Evolutionary conservation across 1,140 invertebrate species (phyloP), one percentile per base, ranked within the genome.

Genomic region (Drosophila parvula): DNA sequence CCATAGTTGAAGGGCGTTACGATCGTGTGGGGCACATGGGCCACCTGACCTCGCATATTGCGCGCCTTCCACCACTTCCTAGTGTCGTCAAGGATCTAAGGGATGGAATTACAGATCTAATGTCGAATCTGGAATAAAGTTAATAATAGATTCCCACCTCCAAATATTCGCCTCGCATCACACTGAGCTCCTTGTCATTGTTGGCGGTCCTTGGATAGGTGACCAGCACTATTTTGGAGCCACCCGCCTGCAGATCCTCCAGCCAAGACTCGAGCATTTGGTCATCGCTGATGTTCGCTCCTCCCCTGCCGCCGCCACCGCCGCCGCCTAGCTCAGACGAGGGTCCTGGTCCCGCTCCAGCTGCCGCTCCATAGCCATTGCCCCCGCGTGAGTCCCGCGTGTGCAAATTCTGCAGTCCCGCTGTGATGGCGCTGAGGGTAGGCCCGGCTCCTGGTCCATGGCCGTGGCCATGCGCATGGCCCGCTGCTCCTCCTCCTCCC

Each of bases 21-120:
- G 91, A 99, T 99, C 22, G 98, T 99, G 93, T 99, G 98, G 1
- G 98, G 98, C 48, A 99, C 98, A 92, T 99, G 98, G 38, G 97
- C 98, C 9, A 97, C 94, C 90, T 97, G 95, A 5, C 97, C 97
- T 69, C 96, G 94, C 32, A 95, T 94, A 92, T 99, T 99, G 63
- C 97, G 94, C 68, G 98, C 97, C 93, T 98, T 98, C 98, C 98
- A 99, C 98, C 98, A 99, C 92, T 99, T 99, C 75, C 98, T 94
- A 41, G 95, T 96, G 92, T 98, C 97, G 91, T 99, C 98, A 51
- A 99, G 93, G 43, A 99, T 95, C 96, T 98, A 86, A 10, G 3
- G 10, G 2, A 6, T 4, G 30, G 11, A 12, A 4, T 14, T 6
- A 4, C 0, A 0, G n/a, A 0, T 11, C 38, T 22, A 8, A 7